Evolutionary conservation across 2,113 vertebrate genomes (phyloP).

Genomic region (Perognathus longimembris): DNA sequence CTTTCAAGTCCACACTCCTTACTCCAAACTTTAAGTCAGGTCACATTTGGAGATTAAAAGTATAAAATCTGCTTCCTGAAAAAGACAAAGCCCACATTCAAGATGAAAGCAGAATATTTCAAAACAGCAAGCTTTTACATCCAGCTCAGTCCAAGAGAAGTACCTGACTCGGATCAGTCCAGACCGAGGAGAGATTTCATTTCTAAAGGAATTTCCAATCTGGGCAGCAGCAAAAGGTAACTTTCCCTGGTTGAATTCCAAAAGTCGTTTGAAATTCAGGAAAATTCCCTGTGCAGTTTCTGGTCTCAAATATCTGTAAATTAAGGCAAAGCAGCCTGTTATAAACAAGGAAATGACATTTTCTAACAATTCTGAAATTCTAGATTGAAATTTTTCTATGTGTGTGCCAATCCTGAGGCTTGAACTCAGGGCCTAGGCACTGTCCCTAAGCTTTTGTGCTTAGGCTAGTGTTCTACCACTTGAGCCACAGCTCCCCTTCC

Average conservation of each 20-base stretch:
- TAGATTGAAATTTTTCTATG: no score
- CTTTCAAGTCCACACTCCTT: not conserved
- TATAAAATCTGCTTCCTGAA: not conserved
- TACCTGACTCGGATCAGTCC: conserved; percentile 98
- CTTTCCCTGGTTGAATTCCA: conserved; percentile 99
- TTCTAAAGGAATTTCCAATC: conserved; percentile 98
- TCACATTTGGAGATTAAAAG: not conserved
- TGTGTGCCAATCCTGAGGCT: no score
- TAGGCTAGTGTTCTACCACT: no score
- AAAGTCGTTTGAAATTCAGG: conserved; percentile 98
- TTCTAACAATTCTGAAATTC: conserved; percentile 42
- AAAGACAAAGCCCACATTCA: not conserved
- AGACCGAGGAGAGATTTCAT: conserved; percentile 98
- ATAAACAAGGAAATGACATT: conserved; percentile 28
- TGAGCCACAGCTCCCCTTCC: no score
- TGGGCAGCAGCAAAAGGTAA: conserved; percentile 98
- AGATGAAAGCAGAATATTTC: not conserved
- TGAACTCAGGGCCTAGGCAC: no score
- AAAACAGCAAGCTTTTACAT: conserved; percentile 37
- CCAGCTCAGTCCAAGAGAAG: not conserved
- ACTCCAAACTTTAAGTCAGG: not conserved
- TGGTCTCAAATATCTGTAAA: conserved; percentile 95
- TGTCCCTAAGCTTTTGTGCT: no score
- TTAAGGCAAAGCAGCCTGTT: conserved; percentile 3
- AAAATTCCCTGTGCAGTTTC: conserved; percentile 99